Evolutionary conservation across 1,140 invertebrate genomes (phyloP).

Genomic region (Vanessa tameamea): DNA sequence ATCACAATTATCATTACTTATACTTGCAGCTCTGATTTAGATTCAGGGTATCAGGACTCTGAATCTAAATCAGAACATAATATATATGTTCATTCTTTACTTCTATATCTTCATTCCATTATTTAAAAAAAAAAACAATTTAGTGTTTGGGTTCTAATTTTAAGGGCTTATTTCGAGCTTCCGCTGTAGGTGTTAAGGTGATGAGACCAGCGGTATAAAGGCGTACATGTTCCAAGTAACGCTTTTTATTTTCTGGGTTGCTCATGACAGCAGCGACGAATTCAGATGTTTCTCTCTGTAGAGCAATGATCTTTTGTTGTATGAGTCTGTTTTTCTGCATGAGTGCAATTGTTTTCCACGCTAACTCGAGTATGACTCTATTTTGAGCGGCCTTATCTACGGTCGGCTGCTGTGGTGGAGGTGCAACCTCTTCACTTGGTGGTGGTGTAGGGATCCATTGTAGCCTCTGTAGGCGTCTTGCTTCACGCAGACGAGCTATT

Average conservation of each 20-base stretch:
- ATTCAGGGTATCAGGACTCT: neutral
- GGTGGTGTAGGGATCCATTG: constrained; percentile 49
- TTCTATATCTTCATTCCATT: constrained; percentile 31
- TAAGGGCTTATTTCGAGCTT: constrained; percentile 40
- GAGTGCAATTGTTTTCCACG: constrained; percentile 68
- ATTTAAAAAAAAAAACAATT: constrained; percentile 23
- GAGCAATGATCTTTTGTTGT: constrained; percentile 71
- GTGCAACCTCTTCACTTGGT: constrained; percentile 34
- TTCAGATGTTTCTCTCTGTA: constrained; percentile 70
- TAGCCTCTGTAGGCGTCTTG: constrained; percentile 59
- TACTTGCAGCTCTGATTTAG: neutral
- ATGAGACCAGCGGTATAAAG: constrained; percentile 39
- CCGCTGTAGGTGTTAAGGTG: constrained; percentile 22
- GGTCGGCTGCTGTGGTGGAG: constrained; percentile 32
- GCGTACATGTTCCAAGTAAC: constrained; percentile 60
- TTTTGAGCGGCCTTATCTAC: constrained; percentile 61
- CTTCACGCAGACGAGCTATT: constrained; percentile 61
- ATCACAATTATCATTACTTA: constrained; percentile 30
- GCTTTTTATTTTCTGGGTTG: constrained; percentile 63
- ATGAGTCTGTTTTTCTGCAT: constrained; percentile 74
- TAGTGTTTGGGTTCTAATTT: constrained; percentile 59
- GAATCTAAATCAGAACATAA: neutral
- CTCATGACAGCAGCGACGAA: constrained; percentile 67
- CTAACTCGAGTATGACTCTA: constrained; percentile 65
- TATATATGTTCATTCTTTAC: neutral